A percentile compares a stretch with the other conserved stretches of the same genome.
phyloP scores from a whole-genome alignment of 2,797 vertebrate species.

The Pseudochirops cupreus region DNA sequence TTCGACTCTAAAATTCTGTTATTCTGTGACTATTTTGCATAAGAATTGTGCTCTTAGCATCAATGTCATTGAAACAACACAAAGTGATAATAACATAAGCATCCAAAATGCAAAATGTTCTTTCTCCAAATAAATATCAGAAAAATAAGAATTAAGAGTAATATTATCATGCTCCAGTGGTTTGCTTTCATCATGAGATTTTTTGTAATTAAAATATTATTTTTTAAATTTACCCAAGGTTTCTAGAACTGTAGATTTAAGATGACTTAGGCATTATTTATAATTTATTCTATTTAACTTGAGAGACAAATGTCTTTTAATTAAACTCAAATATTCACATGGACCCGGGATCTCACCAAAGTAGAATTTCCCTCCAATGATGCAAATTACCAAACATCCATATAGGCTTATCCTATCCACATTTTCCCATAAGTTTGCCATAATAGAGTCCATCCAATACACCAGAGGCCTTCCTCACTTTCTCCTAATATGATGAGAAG shows the following conservation, averaged over 20 bases:
- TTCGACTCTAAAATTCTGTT: not conserved
- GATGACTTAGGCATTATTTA: not conserved
- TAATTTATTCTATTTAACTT: constrained; percentile 31
- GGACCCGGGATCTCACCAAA: too few species aligned
- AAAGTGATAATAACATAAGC: not conserved
- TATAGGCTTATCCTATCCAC: too few species aligned
- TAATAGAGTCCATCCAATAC: not conserved
- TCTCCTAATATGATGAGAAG: not conserved
- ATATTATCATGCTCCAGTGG: too few species aligned
- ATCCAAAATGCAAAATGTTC: not conserved
- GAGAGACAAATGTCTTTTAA: constrained; percentile 31
- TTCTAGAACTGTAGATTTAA: constrained; percentile 31
- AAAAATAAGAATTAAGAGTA: too few species aligned
- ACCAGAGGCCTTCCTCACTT: not conserved
- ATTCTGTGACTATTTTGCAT: not conserved
- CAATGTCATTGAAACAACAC: not conserved
- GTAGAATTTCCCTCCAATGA: too few species aligned
- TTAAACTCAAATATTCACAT: not conserved
- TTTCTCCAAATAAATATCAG: not conserved
- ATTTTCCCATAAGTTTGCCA: not conserved
- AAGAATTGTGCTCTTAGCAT: not conserved
- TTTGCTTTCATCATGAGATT: not conserved
- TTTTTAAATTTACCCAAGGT: not conserved
- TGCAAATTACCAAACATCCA: too few species aligned
- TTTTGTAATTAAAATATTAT: not conserved